Evolutionary conservation across 1,140 invertebrate genomes (phyloP).

Genomic region (Harlomillsia oculata): DNA sequence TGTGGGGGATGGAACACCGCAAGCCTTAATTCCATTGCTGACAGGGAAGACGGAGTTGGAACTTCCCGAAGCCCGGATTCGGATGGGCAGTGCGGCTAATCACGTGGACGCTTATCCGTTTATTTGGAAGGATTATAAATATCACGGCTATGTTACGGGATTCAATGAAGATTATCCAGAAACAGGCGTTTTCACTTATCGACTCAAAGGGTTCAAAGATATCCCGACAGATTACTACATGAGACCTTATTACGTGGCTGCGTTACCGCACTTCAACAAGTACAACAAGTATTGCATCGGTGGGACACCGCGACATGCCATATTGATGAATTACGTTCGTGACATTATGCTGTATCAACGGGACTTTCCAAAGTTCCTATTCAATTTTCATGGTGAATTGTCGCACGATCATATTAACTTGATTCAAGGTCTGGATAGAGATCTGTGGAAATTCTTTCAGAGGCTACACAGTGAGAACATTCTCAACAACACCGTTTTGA

Average conservation of each 20-base stretch:
- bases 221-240: slow-evolving; percentile 86
- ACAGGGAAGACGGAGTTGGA: slow-evolving; percentile 81
- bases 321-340: slow-evolving; percentile 56
- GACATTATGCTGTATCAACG: slow-evolving; percentile 53
- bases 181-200: slow-evolving; percentile 80
- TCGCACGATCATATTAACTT: slow-evolving; percentile 76
- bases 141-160: slow-evolving; percentile 56
- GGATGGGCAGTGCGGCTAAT: slow-evolving; percentile 50
- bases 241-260: slow-evolving; percentile 62
- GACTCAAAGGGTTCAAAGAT: slow-evolving; percentile 72
- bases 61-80: slow-evolving; percentile 70
- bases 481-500: slow-evolving; percentile 66
- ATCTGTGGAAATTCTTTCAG: slow-evolving; percentile 49
- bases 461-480: slow-evolving; percentile 50
- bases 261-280: slow-evolving; percentile 40
- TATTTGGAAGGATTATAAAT: slow-evolving; percentile 62
- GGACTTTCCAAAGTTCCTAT: slow-evolving; percentile 64
- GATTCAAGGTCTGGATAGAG: slow-evolving; percentile 62
- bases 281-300: slow-evolving; percentile 59
- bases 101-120: slow-evolving; percentile 70
- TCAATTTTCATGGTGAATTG: slow-evolving; percentile 80
- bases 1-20: slow-evolving; percentile 86
- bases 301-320: slow-evolving; percentile 61
- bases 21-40: slow-evolving; percentile 80
- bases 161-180: slow-evolving; percentile 77